Evolutionary conservation across 2,797 vertebrate genomes (phyloP).

Genomic region (Microtus obscurus): DNA sequence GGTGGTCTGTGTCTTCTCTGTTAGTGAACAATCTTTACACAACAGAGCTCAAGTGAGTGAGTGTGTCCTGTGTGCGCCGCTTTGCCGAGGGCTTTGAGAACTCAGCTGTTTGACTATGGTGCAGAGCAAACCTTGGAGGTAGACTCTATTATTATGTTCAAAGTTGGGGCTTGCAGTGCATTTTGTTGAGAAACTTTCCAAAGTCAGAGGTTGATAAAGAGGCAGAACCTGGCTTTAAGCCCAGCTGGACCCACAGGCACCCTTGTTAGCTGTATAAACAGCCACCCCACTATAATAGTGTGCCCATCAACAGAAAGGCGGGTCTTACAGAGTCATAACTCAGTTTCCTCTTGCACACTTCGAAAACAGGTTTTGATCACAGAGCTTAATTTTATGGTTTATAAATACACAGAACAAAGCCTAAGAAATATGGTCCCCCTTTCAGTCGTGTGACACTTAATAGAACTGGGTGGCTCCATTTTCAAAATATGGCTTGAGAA

Average conservation of each 20-base stretch:
- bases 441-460: not conserved
- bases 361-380: not conserved
- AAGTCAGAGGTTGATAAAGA: not conserved
- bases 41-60: fast-evolving
- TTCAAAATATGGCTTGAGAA: not conserved
- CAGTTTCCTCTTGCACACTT: not conserved
- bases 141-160: not conserved
- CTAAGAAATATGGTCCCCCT: not conserved
- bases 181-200: not conserved
- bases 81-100: not conserved
- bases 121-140: too few relatives aligned
- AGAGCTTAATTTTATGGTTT: not conserved
- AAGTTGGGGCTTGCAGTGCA: not conserved
- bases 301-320: fast-evolving
- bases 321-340: too few relatives aligned
- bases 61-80: fast-evolving
- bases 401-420: not conserved
- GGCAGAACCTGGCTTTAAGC: not conserved
- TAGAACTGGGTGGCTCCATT: not conserved
- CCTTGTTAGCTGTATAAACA: fast-evolving
- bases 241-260: not conserved
- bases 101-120: not conserved
- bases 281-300: fast-evolving
- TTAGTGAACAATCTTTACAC: not conserved
- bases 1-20: fast-evolving